Base-by-base conservation (phyloP, 2,888 invertebrate genomes). In the Cryptocheilus praepositus region DNA sequence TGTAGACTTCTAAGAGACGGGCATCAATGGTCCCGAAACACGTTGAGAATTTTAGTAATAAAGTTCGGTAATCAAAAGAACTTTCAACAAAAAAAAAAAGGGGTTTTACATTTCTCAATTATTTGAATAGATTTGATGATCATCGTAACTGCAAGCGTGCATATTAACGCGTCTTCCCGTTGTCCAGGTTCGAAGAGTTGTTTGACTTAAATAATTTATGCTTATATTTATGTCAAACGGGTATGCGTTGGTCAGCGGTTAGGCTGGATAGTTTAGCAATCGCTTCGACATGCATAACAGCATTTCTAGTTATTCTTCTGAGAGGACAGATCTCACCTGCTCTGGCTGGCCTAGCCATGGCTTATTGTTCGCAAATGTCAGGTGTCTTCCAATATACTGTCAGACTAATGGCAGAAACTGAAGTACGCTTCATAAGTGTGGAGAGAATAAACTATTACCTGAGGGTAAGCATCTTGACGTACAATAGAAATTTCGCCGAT, bases 301-400 rank as follows among this genome's bases (percentile, higher is more conserved):
- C 91, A 3, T 76, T 90, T n/a, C 84, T 91, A 19, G 89, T 91
- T 13, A 89, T 92, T 25, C 76, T 89, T 8, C 84, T 91, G 0
- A 88, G 86, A 65, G 87, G 89, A 16, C 76, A 85, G 45, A 86
- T 90, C 62, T 81, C 89, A 2, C 90, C 92, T 0, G 91, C 92
- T 0, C 88, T 91, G 64, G 92, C 92, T 19, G 93, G 93, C 5
- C 89, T 93, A 67, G 93, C 92, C 0, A 85, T 93, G 71, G 89
- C 92, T 0, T 92, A 92, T 76, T 90, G 92, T 22, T 88, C 91
- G 8, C 90, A 92, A 88, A 89, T 92, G 76, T 90, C 90, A 45
- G 91, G 91, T n/a, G 88, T 91, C 28, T 90, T 92, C 76, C 92
- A 92, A 81, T 91, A 89, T 69, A 90, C 91, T 0, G 88, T 90